phyloP scores from a whole-genome alignment of 2,113 vertebrate species.

The Heterotis niloticus region DNA sequence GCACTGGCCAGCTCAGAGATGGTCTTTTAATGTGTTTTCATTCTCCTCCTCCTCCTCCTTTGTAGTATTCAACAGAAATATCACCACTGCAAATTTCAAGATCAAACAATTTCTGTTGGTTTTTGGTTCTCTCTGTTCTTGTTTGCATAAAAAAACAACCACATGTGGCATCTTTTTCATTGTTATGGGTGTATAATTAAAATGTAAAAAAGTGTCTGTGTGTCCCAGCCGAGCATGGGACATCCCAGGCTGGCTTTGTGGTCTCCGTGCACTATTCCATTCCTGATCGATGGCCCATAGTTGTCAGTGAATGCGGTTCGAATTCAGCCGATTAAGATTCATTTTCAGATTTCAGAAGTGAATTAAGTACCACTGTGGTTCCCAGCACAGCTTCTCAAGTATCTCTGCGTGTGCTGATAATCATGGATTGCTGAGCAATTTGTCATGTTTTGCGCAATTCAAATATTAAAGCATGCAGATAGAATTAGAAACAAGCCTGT shows the following conservation, averaged over 20 bases:
- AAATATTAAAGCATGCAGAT: too few relatives aligned
- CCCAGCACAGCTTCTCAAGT: too few relatives aligned
- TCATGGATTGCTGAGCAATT: too few relatives aligned
- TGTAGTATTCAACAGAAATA: slow-evolving; percentile 8
- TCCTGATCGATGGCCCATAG: slow-evolving; percentile 29
- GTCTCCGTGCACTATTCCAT: neutral
- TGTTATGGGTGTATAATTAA: slow-evolving; percentile 36
- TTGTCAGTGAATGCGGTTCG: slow-evolving; percentile 28
- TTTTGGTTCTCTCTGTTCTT: slow-evolving; percentile 30
- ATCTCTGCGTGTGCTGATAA: too few relatives aligned
- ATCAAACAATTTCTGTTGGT: slow-evolving; percentile 18
- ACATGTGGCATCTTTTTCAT: slow-evolving; percentile 33
- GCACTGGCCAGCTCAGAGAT: slow-evolving; percentile 11
- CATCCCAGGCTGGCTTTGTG: slow-evolving; percentile 30
- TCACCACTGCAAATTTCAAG: slow-evolving; percentile 9
- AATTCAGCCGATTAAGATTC: slow-evolving; percentile 24
- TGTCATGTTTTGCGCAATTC: too few relatives aligned
- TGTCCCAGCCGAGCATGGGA: slow-evolving; percentile 30
- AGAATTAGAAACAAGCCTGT: too few relatives aligned
- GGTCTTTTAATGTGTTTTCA: slow-evolving; percentile 35
- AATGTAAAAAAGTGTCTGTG: slow-evolving; percentile 38
- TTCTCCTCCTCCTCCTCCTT: slow-evolving; percentile 4
- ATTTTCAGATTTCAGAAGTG: neutral
- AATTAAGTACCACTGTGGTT: too few relatives aligned
- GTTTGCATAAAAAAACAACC: neutral